Conservation (phyloP, 2,113 vertebrate species). For the Heterochromis multidens region DNA sequence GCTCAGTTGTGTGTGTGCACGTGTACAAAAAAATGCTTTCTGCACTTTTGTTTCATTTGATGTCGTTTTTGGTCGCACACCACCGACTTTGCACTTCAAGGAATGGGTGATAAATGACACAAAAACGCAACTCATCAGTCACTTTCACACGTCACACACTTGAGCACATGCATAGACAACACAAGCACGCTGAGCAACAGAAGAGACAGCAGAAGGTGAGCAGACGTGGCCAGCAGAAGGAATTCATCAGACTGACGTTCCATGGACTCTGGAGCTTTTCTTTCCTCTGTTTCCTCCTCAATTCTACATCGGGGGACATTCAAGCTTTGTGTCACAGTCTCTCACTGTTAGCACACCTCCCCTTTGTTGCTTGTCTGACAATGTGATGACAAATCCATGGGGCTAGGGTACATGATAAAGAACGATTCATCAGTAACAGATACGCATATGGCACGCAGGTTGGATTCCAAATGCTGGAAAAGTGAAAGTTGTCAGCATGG, state of each 20-base stretch:
- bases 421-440: not conserved
- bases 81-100: conserved; percentile 13
- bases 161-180: not conserved
- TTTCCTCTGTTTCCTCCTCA: conserved; percentile 20
- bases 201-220: conserved; percentile 46
- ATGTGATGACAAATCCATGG: not conserved
- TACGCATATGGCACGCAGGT: not conserved
- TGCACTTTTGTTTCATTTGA: not conserved
- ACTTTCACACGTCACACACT: conserved; percentile 2
- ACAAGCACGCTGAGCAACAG: not conserved
- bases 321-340: not conserved
- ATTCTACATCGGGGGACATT: conserved; percentile 4
- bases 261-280: not conserved
- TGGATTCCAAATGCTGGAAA: not conserved
- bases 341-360: not conserved
- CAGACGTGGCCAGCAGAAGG: conserved; percentile 49
- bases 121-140: conserved; percentile 14
- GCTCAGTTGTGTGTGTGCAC: not conserved
- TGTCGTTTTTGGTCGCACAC: not conserved
- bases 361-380: not conserved
- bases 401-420: not conserved
- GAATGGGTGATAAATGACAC: conserved; percentile 16
- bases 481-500: not conserved
- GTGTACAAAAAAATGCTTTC: not conserved
- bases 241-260: conserved; percentile 38